Evolutionary conservation across 1,140 invertebrate species (phyloP).

Genomic region (Mylabris phalerata): DNA sequence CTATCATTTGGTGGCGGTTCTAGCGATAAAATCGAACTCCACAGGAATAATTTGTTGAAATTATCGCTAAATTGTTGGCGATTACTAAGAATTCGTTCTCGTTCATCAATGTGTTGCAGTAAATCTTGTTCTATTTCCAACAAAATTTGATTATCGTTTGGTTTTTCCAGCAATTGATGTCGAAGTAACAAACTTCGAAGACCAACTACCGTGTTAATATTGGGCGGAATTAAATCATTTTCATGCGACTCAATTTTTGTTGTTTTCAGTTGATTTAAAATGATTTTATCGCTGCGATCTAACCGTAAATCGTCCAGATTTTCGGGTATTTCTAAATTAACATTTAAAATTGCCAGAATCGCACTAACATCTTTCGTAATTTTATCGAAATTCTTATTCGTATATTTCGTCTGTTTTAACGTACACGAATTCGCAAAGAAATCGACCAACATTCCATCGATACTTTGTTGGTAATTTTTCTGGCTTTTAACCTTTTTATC

Average conservation of each 20-base stretch:
- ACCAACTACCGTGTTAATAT: conserved; percentile 24
- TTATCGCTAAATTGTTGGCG: conserved; percentile 14
- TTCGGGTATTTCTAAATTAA: conserved; percentile 20
- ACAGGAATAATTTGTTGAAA: conserved; percentile 21
- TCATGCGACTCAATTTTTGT: background rate
- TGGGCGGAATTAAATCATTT: conserved; percentile 22
- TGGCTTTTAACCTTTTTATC: too few relatives aligned
- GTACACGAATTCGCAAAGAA: conserved; percentile 18
- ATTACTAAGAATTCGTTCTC: conserved; percentile 5
- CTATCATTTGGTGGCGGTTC: conserved; percentile 4
- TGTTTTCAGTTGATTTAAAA: conserved; percentile 9
- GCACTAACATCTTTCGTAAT: background rate
- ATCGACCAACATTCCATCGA: conserved; percentile 20
- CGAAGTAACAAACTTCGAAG: conserved; percentile 22
- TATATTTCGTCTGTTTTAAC: background rate
- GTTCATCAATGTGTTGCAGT: background rate
- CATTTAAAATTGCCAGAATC: conserved; percentile 17
- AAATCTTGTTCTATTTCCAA: conserved; percentile 5
- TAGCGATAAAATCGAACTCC: conserved; percentile 20
- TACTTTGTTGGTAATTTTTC: background rate
- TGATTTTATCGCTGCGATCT: conserved; percentile 14
- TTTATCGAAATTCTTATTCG: conserved; percentile 2
- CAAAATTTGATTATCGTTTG: background rate
- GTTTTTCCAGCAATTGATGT: conserved; percentile 15
- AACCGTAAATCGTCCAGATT: conserved; percentile 14